phyloP scores from a whole-genome alignment of 2,113 vertebrate genomes.

The Coreoperca whiteheadi region DNA sequence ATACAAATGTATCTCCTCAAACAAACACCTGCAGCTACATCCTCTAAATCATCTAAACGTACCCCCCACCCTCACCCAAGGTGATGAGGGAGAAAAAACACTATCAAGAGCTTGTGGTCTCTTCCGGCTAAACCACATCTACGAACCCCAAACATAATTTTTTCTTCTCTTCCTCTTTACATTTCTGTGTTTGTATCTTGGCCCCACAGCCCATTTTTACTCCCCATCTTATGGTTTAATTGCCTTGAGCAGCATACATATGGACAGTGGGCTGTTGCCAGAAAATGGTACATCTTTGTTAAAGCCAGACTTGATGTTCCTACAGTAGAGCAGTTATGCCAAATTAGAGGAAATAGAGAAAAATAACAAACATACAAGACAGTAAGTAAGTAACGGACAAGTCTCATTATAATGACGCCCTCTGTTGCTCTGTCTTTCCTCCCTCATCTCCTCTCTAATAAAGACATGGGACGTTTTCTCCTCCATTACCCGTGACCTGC shows the following conservation, averaged over 20 bases:
- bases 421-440: neutral
- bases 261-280: slow-evolving; percentile 32
- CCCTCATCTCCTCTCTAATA: slow-evolving; percentile 23
- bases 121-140: slow-evolving; percentile 2
- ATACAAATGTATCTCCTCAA: neutral
- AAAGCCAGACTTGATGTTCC: slow-evolving; percentile 18
- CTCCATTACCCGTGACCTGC: slow-evolving; percentile 50
- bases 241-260: slow-evolving; percentile 46
- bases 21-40: neutral
- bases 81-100: slow-evolving; percentile 13
- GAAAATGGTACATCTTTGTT: slow-evolving; percentile 35
- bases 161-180: neutral
- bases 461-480: slow-evolving; percentile 59
- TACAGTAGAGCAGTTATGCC: neutral
- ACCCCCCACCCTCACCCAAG: neutral
- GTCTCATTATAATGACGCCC: neutral
- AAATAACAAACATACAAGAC: neutral
- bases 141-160: slow-evolving; percentile 3
- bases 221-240: slow-evolving; percentile 24
- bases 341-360: slow-evolving; percentile 1
- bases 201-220: neutral
- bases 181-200: slow-evolving; percentile 24
- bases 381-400: neutral
- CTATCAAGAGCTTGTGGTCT: slow-evolving; percentile 19
- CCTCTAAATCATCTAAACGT: neutral